These are phyloP conservation scores for Metridium senile DNA, from an alignment of 92 coral and sea anemone species.

Conservation along the genomic window DNA sequence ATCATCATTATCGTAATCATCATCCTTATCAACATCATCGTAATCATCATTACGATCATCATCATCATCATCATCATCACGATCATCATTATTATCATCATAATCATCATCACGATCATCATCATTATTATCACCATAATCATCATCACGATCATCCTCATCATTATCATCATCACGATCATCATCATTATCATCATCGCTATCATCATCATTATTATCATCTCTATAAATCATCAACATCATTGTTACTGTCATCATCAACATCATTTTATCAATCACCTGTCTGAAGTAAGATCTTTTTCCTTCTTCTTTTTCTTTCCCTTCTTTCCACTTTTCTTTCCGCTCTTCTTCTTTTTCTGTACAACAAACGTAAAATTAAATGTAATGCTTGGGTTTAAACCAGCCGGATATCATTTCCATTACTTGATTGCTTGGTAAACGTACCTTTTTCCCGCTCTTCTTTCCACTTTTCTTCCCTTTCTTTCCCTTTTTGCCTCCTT, in stretches of 20 bases:
- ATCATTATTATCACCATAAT: background rate
- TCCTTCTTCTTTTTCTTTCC: conserved; percentile 99
- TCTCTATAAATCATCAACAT: background rate
- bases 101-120: background rate
- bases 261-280: conserved; percentile 52
- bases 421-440: background rate
- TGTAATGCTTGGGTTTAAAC: too few relatives aligned
- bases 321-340: conserved; percentile 96
- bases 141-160: background rate
- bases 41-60: background rate
- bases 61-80: background rate
- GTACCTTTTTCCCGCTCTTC: conserved; percentile 86
- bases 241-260: background rate
- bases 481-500: conserved; percentile 96
- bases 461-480: conserved; percentile 98
- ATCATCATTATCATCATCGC: background rate
- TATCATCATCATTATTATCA: background rate
- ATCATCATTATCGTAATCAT: too few relatives aligned
- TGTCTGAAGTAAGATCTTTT: conserved; percentile 94
- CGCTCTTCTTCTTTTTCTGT: conserved; percentile 96
- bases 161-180: background rate
- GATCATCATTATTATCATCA: background rate
- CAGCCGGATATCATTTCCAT: too few relatives aligned
- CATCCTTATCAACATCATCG: conserved; percentile 1
- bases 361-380: background rate